Evolutionary conservation across 2,888 invertebrate genomes (phyloP), one percentile per base, ranked within the genome.

Genomic region (Podotricha telesiphe): DNA sequence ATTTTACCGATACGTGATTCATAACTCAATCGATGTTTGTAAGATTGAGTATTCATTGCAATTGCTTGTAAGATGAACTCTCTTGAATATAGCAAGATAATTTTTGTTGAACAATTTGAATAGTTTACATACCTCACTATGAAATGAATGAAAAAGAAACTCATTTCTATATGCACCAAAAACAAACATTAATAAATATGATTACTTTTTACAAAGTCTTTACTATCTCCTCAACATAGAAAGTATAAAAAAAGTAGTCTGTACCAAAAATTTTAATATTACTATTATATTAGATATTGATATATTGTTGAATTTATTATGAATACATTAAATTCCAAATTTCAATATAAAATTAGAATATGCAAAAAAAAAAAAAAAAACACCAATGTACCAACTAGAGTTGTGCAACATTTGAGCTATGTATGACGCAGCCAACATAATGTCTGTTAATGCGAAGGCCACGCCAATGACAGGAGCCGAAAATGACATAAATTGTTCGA

Each of bases 401-500:
- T 19, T n/a, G 13, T 56, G 55, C 15, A 65, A 67, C 42, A 67
- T 48, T 51, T 20, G 42, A 62, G 37, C 15, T 59, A 42, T 22
- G 20, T 45, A 65, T 48, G 53, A 65, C 70, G 67, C 42, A 50
- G 28, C 34, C 51, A 40, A 70, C 71, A 77, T 76, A 72, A 71
- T 77, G 76, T 71, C 73, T 45, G 65, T 51, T 77, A 73, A 81
- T 83, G 79, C 78, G 82, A 85, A 85, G 85, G 84, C 82, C 83
- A 83, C 82, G 89, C 82, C 88, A 87, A 83, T 82, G 83, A 85
- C 82, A 81, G 73, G 70, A 74, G 78, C 83, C 86, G 85, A 85
- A 88, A 84, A 86, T 87, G 88, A 88, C 87, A 87, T 88, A 89
- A 90, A 83, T 71, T 72, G 73, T 63, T 51, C 73, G 71, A 73